Evolutionary conservation across 2,888 invertebrate species (phyloP).

Genomic region (Hypena proboscidalis): DNA sequence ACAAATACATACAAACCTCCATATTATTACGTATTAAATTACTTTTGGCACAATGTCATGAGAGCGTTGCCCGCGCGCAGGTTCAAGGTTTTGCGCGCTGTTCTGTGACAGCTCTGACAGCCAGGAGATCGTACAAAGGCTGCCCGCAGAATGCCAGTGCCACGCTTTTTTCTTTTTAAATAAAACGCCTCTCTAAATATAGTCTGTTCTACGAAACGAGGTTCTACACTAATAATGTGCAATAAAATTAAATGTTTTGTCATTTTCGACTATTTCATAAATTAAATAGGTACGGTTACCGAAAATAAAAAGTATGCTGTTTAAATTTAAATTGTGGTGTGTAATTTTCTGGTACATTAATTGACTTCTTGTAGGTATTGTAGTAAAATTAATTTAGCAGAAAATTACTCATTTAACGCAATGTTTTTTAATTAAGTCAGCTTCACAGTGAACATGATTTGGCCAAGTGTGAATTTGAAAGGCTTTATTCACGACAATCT

Average conservation of each 20-base stretch:
- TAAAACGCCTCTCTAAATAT: conserved; percentile 10
- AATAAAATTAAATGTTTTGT: too few species aligned
- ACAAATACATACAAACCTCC: too few species aligned
- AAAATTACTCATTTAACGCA: too few species aligned
- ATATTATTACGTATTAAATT: conserved; percentile 46
- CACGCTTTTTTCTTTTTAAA: conserved; percentile 20
- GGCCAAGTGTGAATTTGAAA: too few species aligned
- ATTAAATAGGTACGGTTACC: conserved; percentile 9
- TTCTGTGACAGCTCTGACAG: conserved; percentile 53
- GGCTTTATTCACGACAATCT: too few species aligned
- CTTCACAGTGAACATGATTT: too few species aligned
- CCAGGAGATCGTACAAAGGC: conserved; percentile 39
- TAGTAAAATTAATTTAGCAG: too few species aligned
- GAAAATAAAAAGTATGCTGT: too few species aligned
- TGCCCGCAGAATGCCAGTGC: conserved; percentile 28
- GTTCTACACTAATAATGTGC: background rate
- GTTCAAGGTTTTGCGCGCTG: conserved; percentile 66
- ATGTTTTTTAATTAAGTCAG: too few species aligned
- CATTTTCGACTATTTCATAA: conserved; percentile 3
- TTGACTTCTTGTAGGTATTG: too few species aligned
- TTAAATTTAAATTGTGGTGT: too few species aligned
- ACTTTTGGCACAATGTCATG: conserved; percentile 58
- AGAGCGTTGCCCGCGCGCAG: conserved; percentile 53
- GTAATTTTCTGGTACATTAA: too few species aligned
- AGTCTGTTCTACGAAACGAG: conserved; percentile 14